Evolutionary conservation across 1,140 invertebrate genomes (phyloP), one percentile per base, ranked within the genome.

Genomic region (Drosophila bipectinata): DNA sequence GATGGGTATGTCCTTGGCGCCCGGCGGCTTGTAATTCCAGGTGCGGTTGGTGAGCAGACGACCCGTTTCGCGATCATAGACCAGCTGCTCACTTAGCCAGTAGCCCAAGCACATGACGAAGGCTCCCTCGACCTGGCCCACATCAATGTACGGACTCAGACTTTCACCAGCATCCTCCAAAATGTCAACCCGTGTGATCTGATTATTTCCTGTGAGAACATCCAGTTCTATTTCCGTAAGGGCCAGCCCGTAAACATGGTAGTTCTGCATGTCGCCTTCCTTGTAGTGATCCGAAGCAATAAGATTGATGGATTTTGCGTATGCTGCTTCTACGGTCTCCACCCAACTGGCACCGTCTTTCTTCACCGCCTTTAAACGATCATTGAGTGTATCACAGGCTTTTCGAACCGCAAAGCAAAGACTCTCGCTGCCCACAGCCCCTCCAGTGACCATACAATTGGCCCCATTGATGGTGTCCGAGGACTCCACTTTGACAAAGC

Each of bases 71-170:
- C 87, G 73, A 5, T 92, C 94, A 76, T 95, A 96, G 4, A 95
- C 92, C 32, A 97, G 80, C 66, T 96, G 93, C 90, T 98, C 97
- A 4, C 92, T 94, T 0, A 96, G 94, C 94, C 95, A 97, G 75
- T 96, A 96, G 4, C 97, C 97, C 9, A 97, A 82, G 4, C 96
- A 97, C 97, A 98, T 98, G 1, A 97, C 92, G 90, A 97, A 97
- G 1, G 96, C 95, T 4, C 97, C 97, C 93, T 98, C 97, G 62
- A 94, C 92, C 93, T 98, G 97, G 26, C 97, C 97, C 18, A 98
- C 93, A 90, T 98, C 97, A 24, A 97, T 92, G 54, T 94, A 92
- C 0, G 96, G 96, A 91, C 94, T 97, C 48, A 97, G 80, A 90
- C 95, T 96, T 63, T 94, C 92, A 1, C 96, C 96, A 3, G 94